Percentiles rank a stretch among this genome's conserved stretches.
Evolutionary conservation across 2,888 invertebrate genomes (phyloP).

Genomic region (Dicranocentrus wangi): DNA sequence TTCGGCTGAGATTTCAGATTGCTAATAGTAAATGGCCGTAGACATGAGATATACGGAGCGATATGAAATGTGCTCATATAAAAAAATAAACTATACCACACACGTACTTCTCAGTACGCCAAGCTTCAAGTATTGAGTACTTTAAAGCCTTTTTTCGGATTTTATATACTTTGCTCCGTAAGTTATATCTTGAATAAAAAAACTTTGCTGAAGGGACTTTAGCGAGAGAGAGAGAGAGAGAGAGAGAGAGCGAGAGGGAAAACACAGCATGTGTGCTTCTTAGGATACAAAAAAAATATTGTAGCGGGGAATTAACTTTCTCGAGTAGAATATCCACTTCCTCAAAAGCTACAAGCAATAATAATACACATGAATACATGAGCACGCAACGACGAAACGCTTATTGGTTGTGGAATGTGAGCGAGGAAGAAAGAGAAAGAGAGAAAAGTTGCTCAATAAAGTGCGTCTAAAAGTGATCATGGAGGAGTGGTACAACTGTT

Average conservation of each 20-base stretch:
- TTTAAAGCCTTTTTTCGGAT: neutral
- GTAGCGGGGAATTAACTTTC: conserved; percentile 3
- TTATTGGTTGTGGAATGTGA: too few species aligned
- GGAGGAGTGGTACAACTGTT: too few species aligned
- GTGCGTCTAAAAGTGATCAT: conserved; percentile 9
- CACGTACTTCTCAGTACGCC: too few species aligned
- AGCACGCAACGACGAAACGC: neutral
- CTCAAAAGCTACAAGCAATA: neutral
- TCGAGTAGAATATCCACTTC: neutral
- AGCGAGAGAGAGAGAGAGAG: too few species aligned
- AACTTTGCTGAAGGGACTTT: too few species aligned
- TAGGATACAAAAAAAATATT: too few species aligned
- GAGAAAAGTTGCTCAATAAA: neutral
- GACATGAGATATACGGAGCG: conserved; percentile 8
- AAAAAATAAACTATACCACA: too few species aligned
- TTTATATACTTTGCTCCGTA: neutral
- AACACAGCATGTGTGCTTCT: too few species aligned
- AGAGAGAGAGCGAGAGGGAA: too few species aligned
- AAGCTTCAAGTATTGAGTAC: conserved; percentile 11
- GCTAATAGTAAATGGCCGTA: conserved; percentile 13
- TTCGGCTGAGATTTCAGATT: neutral
- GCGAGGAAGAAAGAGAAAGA: neutral
- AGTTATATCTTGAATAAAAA: too few species aligned
- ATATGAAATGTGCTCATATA: too few species aligned
- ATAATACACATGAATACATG: conserved; percentile 22